These are phyloP conservation scores for Cliona cf. orientalis DNA, from an alignment of 37 sponge, comb jelly and placozoan species.

Conservation along the genomic window DNA sequence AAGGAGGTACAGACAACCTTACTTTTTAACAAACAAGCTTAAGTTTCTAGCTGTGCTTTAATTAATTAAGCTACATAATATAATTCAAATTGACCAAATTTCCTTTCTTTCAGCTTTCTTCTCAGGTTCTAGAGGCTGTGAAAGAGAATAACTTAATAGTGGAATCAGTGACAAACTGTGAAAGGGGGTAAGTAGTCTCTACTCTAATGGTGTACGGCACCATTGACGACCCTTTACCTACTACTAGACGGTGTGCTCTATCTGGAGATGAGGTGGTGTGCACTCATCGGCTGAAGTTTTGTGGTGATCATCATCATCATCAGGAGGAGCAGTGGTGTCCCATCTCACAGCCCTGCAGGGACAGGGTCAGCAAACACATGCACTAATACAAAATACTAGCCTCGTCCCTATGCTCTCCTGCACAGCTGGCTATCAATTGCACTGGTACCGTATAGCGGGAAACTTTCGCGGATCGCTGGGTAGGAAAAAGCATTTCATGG, in stretches of 20 bases:
- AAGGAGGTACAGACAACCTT: constrained; percentile 27
- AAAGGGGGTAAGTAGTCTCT: not conserved
- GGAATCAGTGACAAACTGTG: constrained; percentile 31
- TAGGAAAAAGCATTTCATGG: no score
- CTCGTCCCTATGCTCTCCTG: not conserved
- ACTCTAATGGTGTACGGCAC: not conserved
- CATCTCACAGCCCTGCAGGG: constrained; percentile 60
- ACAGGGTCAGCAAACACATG: constrained; percentile 54
- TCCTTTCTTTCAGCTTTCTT: constrained; percentile 41
- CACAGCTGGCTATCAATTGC: not conserved
- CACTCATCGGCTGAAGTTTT: constrained; percentile 45
- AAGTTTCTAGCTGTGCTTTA: not conserved
- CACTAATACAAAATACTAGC: not conserved
- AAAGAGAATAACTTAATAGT: constrained; percentile 48
- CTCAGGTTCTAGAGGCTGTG: constrained; percentile 48
- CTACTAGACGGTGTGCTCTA: constrained; percentile 48
- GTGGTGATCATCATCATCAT: no score
- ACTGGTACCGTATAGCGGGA: no score
- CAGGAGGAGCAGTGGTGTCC: constrained; percentile 52
- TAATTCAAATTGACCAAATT: no score
- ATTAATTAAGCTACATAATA: no score
- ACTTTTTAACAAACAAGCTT: not conserved
- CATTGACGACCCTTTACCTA: not conserved
- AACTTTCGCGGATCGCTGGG: no score
- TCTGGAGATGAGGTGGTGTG: constrained; percentile 32